A percentile compares a stretch with the other conserved stretches of the same genome.
These are phyloP conservation scores for Oncopodura yosiiana DNA, from an alignment of 1,140 invertebrate species.

Conservation along the genomic window DNA sequence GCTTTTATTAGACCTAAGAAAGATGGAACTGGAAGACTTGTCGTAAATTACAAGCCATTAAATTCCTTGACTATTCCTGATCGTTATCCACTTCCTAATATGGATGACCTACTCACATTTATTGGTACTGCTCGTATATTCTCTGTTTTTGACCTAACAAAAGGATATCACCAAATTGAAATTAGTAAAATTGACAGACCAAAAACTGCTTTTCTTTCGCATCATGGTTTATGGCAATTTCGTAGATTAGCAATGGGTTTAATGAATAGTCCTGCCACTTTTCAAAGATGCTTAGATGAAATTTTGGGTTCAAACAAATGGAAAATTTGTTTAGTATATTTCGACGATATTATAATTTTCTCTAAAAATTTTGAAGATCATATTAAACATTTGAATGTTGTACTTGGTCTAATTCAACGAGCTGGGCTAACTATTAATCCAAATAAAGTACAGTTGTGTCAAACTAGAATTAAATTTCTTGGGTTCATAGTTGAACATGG, in stretches of 20 bases:
- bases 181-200: neutral
- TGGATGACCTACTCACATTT: neutral
- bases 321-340: constrained; percentile 38
- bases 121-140: neutral
- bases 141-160: neutral
- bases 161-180: neutral
- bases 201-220: constrained; percentile 36
- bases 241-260: constrained; percentile 41
- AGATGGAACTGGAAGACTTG: too few relatives aligned
- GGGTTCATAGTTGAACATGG: too few relatives aligned
- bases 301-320: constrained; percentile 39
- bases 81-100: too few relatives aligned
- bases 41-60: too few relatives aligned
- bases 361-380: constrained; percentile 36
- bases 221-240: constrained; percentile 39
- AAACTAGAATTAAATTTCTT: constrained; percentile 35
- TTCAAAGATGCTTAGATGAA: constrained; percentile 45
- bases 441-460: constrained; percentile 34
- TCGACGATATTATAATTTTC: constrained; percentile 48
- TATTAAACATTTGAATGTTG: constrained; percentile 21
- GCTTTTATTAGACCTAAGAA: too few relatives aligned
- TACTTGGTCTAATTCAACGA: constrained; percentile 8
- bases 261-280: constrained; percentile 41
- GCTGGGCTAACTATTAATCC: constrained; percentile 21
- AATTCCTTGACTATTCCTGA: too few relatives aligned